Conservation (phyloP, 2,113 vertebrate species). For the Crypturellus undulatus region DNA sequence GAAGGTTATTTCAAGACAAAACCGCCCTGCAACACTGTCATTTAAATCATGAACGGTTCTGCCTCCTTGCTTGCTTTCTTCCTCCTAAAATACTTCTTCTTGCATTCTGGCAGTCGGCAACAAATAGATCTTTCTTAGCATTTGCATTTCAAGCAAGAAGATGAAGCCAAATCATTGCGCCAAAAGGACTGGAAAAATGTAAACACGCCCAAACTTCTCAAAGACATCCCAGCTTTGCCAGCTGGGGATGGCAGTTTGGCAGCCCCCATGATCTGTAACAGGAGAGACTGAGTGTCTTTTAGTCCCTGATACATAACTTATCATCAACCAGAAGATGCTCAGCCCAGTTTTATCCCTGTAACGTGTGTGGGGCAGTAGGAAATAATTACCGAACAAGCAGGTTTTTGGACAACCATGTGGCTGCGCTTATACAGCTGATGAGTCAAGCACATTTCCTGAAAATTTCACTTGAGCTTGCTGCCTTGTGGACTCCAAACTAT, state of each 20-base stretch:
- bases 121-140: constrained; percentile 60
- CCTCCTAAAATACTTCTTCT: constrained; percentile 65
- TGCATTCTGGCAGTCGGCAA: constrained; percentile 59
- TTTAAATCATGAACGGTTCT: constrained; percentile 63
- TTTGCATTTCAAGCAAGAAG: constrained; percentile 49
- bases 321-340: background rate
- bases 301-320: background rate
- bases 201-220: background rate
- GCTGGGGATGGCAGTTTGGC: background rate
- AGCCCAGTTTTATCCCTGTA: background rate
- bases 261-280: background rate
- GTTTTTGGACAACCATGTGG: background rate
- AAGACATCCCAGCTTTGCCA: background rate
- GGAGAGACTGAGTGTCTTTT: background rate
- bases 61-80: constrained; percentile 56
- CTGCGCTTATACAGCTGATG: background rate
- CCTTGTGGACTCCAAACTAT: background rate
- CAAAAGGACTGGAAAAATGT: constrained; percentile 29
- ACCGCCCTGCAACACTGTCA: constrained; percentile 46
- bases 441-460: background rate
- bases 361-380: background rate
- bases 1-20: constrained; percentile 65
- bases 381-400: background rate
- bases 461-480: background rate
- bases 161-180: constrained; percentile 37